Evolutionary conservation across 2,888 invertebrate species (phyloP), one percentile per base, ranked within the genome.

Genomic region (Drosophila paracracens): DNA sequence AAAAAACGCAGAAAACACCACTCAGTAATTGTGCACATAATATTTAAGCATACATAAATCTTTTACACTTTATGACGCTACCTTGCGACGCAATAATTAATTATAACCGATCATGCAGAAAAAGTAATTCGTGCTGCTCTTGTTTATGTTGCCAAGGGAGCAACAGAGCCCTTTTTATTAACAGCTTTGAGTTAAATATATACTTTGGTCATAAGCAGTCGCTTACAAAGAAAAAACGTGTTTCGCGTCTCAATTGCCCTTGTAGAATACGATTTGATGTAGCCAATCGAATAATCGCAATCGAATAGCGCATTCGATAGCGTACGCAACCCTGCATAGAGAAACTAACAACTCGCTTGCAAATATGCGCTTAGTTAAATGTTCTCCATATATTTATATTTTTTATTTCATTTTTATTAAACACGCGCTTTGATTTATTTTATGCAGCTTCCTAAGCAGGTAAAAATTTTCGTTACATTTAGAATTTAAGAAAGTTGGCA

Each of bases 151-250:
- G 51, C 50, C 35, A 57, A 63, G 10, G 27, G 10, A 25, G 13
- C 27, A 56, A 27, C 27, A 16, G 8, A 60, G 63, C 21, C 10
- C 27, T 36, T 33, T 33, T 35, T 40, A 59, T 35, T 54, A 16
- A 33, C 16, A 2, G 35, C 8, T 40, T 40, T 11, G 0, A 29
- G 6, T 18, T 63, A 48, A 13, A 29, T 43, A 5, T 36, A 40
- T 36, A 38, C 48, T 57, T 40, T 48, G 38, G 40, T 33, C 33
- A 52, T 52, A 29, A 50, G 38, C 38, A 64, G 48, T 33, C n/a
- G 13, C 40, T 56, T 54, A 62, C 16, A 63, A 64, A 66, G 76
- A 83, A 83, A 67, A 83, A 83, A 87, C 80, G 87, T 87, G 87
- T 46, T 72, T 69, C 76, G 76, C 82, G 84, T 69, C 50, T 36